Evolutionary conservation across 2,113 vertebrate genomes (phyloP).

Genomic region (Tor tambroides): DNA sequence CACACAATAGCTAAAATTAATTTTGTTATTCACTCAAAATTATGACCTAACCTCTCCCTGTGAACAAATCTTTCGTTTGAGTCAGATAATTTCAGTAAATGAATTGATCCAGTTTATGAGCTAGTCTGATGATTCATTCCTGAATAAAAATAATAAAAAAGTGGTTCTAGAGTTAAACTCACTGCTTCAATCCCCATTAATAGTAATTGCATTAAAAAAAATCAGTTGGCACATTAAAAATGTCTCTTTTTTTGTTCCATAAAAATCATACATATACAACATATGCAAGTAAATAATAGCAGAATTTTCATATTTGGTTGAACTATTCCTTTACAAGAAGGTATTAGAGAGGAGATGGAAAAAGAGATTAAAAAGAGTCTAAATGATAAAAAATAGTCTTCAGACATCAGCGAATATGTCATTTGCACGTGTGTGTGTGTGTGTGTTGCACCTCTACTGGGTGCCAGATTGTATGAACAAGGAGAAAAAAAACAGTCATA

Average conservation of each 20-base stretch:
- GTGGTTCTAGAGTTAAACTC: background rate
- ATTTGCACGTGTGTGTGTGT: no score
- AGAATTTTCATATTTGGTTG: background rate
- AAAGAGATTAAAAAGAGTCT: background rate
- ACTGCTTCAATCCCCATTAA: background rate
- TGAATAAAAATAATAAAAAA: background rate
- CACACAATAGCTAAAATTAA: background rate
- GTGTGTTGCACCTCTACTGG: background rate
- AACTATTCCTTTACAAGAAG: background rate
- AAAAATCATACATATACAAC: background rate
- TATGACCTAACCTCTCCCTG: background rate
- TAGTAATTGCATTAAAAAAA: background rate
- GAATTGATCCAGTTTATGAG: background rate
- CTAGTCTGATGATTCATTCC: background rate
- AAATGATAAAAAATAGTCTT: background rate
- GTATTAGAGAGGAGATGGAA: background rate
- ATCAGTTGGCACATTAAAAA: background rate
- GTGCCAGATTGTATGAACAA: background rate
- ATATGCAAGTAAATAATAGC: background rate
- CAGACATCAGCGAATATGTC: background rate
- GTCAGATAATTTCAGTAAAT: background rate
- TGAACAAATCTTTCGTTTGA: background rate
- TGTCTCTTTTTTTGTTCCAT: background rate
- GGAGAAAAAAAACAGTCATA: background rate
- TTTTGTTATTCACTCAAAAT: background rate